phyloP scores from a whole-genome alignment of 2,888 invertebrate species.

The Ophonus ardosiacus region DNA sequence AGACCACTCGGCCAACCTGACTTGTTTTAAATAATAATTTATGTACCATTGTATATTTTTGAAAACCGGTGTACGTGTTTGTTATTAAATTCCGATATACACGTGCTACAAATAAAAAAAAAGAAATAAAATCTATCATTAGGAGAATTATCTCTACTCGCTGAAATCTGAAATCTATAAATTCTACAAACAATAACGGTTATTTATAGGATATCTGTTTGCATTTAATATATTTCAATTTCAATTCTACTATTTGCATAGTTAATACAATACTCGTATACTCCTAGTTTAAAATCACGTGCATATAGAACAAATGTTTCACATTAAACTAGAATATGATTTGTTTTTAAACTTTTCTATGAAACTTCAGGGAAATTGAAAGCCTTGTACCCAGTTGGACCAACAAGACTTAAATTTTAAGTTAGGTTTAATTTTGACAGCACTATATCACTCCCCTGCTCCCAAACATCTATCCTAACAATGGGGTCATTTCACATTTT shows the following conservation, averaged over 20 bases:
- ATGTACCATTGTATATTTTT: too few species aligned
- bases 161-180: not conserved
- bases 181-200: not conserved
- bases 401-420: too few species aligned
- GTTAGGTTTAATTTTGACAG: too few species aligned
- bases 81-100: not conserved
- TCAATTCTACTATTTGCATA: not conserved
- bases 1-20: conserved; percentile 90
- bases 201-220: not conserved
- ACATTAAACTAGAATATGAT: too few species aligned
- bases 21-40: conserved; percentile 71
- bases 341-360: too few species aligned
- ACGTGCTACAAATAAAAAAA: not conserved
- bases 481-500: too few species aligned
- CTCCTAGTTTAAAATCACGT: not conserved
- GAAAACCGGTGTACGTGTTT: not conserved
- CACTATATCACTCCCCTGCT: too few species aligned
- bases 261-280: not conserved
- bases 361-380: too few species aligned
- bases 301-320: not conserved
- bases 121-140: not conserved
- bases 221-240: not conserved
- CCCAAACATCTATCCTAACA: too few species aligned
- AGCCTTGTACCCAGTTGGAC: too few species aligned
- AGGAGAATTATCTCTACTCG: not conserved